Percentiles rank a stretch among this genome's conserved stretches.
phyloP scores from a whole-genome alignment of 2,113 vertebrate species.

The Neogale vison region DNA sequence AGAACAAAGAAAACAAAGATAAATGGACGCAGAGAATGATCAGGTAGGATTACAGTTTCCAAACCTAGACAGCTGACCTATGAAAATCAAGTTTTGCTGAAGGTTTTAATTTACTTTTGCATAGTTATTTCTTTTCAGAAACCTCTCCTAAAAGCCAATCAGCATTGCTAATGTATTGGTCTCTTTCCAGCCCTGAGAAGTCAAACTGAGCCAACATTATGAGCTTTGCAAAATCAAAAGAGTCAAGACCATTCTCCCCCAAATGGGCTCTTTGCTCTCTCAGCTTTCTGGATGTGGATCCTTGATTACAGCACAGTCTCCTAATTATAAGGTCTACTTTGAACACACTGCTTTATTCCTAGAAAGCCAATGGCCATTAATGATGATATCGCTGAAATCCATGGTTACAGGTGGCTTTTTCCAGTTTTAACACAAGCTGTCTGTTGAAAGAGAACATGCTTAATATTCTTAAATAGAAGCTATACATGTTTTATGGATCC shows the following conservation, averaged over 20 bases:
- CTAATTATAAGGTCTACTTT: slow-evolving; percentile 44
- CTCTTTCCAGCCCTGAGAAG: neutral
- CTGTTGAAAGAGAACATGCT: slow-evolving; percentile 52
- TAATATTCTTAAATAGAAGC: slow-evolving; percentile 45
- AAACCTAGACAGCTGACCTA: neutral
- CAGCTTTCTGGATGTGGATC: neutral
- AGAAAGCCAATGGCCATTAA: slow-evolving; percentile 37
- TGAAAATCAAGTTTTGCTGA: slow-evolving; percentile 44
- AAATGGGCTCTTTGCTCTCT: neutral
- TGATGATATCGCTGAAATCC: neutral
- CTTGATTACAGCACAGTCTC: slow-evolving; percentile 48
- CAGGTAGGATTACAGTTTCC: neutral
- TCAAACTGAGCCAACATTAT: slow-evolving; percentile 56
- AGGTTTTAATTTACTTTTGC: slow-evolving; percentile 45
- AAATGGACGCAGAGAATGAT: neutral
- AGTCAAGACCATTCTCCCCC: neutral
- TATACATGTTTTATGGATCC: neutral
- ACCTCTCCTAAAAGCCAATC: slow-evolving; percentile 38
- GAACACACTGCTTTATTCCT: slow-evolving; percentile 44
- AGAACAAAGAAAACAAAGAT: slow-evolving; percentile 61
- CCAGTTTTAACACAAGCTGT: neutral
- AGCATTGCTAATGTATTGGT: slow-evolving; percentile 44
- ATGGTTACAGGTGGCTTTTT: slow-evolving; percentile 34
- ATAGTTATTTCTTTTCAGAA: slow-evolving; percentile 45
- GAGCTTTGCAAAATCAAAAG: slow-evolving; percentile 46